phyloP scores from a whole-genome alignment of 1,140 invertebrate genomes.

The Camponotus pennsylvanicus region DNA sequence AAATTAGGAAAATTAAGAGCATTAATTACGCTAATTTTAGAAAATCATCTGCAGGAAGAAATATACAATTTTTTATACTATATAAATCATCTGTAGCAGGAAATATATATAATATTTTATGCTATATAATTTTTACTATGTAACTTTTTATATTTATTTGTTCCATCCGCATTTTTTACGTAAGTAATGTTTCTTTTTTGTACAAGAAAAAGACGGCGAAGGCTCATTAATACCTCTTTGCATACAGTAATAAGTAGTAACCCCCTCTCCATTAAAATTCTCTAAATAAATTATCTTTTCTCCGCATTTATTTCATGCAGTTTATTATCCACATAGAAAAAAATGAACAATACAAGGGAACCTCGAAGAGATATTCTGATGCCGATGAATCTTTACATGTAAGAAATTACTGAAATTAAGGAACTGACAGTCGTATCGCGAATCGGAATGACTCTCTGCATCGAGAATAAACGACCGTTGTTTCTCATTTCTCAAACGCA shows the following conservation, averaged over 20 bases:
- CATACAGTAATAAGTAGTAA: neutral
- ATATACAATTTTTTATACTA: neutral
- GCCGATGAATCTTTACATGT: too few relatives aligned
- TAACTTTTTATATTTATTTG: neutral
- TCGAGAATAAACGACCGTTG: constrained; percentile 50
- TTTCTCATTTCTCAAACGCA: constrained; percentile 61
- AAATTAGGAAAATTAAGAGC: neutral
- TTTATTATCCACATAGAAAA: neutral
- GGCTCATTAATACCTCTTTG: neutral
- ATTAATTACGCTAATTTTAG: neutral
- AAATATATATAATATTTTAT: too few relatives aligned
- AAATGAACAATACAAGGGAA: neutral
- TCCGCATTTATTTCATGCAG: neutral
- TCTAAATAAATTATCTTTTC: constrained; percentile 16
- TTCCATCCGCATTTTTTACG: neutral
- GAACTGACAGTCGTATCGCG: constrained; percentile 33
- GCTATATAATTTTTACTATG: too few relatives aligned
- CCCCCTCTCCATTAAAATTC: constrained; percentile 11
- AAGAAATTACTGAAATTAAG: too few relatives aligned
- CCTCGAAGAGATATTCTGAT: neutral
- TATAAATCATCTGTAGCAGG: too few relatives aligned
- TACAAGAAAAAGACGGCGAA: neutral
- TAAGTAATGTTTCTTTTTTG: neutral
- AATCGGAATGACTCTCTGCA: constrained; percentile 18
- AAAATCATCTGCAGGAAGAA: neutral